Evolutionary conservation across 2,888 invertebrate species (phyloP).

Genomic region (Galerucella calmariensis): DNA sequence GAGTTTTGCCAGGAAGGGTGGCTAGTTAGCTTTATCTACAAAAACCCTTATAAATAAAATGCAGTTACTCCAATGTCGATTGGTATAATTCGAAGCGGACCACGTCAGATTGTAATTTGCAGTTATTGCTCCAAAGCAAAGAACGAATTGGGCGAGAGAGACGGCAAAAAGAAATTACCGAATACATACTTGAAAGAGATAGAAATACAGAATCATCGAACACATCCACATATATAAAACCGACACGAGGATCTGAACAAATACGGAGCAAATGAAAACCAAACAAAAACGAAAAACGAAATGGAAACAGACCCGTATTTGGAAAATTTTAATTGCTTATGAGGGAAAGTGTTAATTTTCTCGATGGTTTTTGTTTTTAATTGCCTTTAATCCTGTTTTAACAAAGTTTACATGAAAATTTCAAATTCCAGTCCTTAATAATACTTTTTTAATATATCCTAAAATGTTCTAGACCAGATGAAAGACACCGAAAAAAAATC

Average conservation of each 20-base stretch:
- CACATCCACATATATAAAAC: conserved; percentile 14
- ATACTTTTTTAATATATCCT: no score
- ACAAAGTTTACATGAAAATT: background rate
- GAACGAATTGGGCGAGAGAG: conserved; percentile 24
- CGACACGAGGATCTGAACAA: conserved; percentile 35
- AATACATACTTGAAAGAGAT: conserved; percentile 6
- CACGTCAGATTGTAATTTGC: conserved; percentile 39
- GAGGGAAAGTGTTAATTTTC: background rate
- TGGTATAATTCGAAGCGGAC: conserved; percentile 33
- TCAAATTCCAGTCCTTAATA: no score
- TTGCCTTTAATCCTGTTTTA: background rate
- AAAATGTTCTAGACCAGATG: no score
- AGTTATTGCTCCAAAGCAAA: conserved; percentile 36
- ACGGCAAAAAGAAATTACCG: conserved; percentile 17
- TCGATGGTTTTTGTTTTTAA: background rate
- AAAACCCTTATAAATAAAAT: background rate
- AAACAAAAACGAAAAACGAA: conserved; percentile 54
- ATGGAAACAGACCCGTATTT: conserved; percentile 34
- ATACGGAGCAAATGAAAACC: conserved; percentile 56
- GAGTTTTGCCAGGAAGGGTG: no score
- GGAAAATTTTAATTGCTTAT: conserved; percentile 20
- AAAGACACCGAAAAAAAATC: no score
- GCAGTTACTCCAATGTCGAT: background rate
- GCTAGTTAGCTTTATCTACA: background rate
- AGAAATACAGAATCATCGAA: conserved; percentile 23